Evolutionary conservation across 2,113 vertebrate genomes (phyloP).

Genomic region (Grammomys dolichurus): DNA sequence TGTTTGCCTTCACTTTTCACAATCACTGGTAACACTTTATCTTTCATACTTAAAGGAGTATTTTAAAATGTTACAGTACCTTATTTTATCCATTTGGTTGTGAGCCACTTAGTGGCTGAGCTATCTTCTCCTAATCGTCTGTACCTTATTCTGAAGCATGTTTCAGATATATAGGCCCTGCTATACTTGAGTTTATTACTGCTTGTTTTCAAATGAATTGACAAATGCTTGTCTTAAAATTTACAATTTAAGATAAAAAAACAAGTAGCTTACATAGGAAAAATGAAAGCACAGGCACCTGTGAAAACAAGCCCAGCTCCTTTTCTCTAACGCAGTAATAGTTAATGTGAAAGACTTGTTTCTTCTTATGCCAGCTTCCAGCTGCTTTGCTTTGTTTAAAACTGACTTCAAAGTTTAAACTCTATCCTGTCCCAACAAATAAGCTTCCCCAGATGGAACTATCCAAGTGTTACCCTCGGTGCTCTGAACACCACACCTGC

Average conservation of each 20-base stretch:
- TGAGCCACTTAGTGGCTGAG: background rate
- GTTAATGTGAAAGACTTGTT: slow-evolving; percentile 83
- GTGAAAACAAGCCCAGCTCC: slow-evolving; percentile 82
- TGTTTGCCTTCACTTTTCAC: slow-evolving; percentile 58
- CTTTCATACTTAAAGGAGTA: slow-evolving; percentile 54
- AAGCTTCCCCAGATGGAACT: slow-evolving; percentile 86
- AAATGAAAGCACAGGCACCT: slow-evolving; percentile 80
- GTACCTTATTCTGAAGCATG: slow-evolving; percentile 35
- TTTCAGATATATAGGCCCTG: slow-evolving; percentile 43
- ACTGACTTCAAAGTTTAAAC: slow-evolving; percentile 88
- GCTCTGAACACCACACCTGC: slow-evolving; percentile 85
- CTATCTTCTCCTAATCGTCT: background rate
- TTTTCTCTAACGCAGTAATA: slow-evolving; percentile 79
- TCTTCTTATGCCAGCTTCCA: slow-evolving; percentile 88
- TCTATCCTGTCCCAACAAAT: slow-evolving; percentile 86
- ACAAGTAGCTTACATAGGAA: slow-evolving; percentile 77
- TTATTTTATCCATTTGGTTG: background rate
- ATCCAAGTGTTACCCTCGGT: slow-evolving; percentile 74
- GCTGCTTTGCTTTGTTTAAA: slow-evolving; percentile 88
- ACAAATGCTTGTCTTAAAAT: slow-evolving; percentile 77
- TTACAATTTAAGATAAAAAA: slow-evolving; percentile 73
- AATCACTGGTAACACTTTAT: slow-evolving; percentile 55
- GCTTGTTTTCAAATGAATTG: slow-evolving; percentile 62
- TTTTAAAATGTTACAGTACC: slow-evolving; percentile 58
- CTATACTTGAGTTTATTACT: slow-evolving; percentile 55